Evolutionary conservation across 2,888 invertebrate species (phyloP), one percentile per base, ranked within the genome.

Genomic region (Drymonia ruficornis): DNA sequence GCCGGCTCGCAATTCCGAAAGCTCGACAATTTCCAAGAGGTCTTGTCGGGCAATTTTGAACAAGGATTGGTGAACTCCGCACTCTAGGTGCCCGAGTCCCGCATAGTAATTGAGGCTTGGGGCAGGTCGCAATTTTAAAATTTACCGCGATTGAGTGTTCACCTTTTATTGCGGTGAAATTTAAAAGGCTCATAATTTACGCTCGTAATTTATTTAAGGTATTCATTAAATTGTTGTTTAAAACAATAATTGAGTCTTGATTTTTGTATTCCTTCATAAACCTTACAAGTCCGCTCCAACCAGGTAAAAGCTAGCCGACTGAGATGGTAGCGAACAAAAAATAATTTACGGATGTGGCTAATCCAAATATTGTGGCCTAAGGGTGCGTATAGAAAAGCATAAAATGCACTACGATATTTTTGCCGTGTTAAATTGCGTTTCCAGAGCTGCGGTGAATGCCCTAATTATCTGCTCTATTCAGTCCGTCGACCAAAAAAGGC

Each of bases 111-210:
- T 86, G 86, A 84, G 75, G 83, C 86, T 86, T 86, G 79, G 74
- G 86, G 87, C 87, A 85, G 81, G 80, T 86, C 82, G 85, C 85
- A 86, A 89, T 91, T 90, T 89, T 82, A 81, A 90, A 89, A 91
- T 90, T 64, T 87, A 85, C 86, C 78, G 67, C 79, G 82, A 88
- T 88, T 86, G 81, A 87, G 85, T 82, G 83, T 80, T 87, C 84
- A 84, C 80, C 80, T 84, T 80, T 83, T 83, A 75, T 72, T 76
- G 70, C 71, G 74, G 72, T 60, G 55, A 77, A 84, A 74, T 75
- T 75, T 78, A 78, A 83, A 80, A 76, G 78, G 80, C 75, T 81
- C 82, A 76, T 80, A 78, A 79, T 81, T 84, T 79, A 72, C 74
- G 65, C 68, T 69, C 69, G 80, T 80, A 81, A 85, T 81, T 80